These are phyloP conservation scores for Phoeniculus purpureus DNA, from an alignment of 2,797 vertebrate species.

Conservation along the genomic window DNA sequence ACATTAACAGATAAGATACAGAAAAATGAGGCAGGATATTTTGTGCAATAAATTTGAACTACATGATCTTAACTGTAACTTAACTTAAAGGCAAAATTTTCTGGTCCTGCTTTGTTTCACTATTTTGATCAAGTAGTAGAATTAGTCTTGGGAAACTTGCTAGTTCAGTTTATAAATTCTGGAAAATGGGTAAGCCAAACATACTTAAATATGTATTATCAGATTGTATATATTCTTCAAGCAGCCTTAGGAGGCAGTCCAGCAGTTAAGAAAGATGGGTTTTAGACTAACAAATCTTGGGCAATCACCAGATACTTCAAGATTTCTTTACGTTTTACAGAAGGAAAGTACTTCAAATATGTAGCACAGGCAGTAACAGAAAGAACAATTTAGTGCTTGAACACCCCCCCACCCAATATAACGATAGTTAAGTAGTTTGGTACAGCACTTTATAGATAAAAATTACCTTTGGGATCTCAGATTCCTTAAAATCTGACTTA, in stretches of 20 bases:
- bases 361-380: not conserved
- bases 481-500: slow-evolving; percentile 46
- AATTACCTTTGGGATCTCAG: not conserved
- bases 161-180: slow-evolving; percentile 8
- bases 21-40: not conserved
- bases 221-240: not conserved
- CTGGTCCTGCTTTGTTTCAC: not conserved
- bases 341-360: not conserved
- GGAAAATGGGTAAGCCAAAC: not conserved
- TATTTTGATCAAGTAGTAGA: not conserved
- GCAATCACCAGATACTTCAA: not conserved
- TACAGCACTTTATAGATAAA: not conserved
- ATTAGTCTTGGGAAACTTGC: not conserved
- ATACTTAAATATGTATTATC: not conserved
- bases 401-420: not conserved
- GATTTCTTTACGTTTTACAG: not conserved
- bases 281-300: not conserved
- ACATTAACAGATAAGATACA: slow-evolving; percentile 19
- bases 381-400: not conserved
- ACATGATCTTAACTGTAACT: not conserved
- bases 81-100: not conserved
- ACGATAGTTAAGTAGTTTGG: not conserved
- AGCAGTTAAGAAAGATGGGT: not conserved
- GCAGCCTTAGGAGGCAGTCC: not conserved
- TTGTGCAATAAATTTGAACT: not conserved